Evolutionary conservation across 2,888 invertebrate species (phyloP), one percentile per base, ranked within the genome.

Genomic region (Prenolepis imparis): DNA sequence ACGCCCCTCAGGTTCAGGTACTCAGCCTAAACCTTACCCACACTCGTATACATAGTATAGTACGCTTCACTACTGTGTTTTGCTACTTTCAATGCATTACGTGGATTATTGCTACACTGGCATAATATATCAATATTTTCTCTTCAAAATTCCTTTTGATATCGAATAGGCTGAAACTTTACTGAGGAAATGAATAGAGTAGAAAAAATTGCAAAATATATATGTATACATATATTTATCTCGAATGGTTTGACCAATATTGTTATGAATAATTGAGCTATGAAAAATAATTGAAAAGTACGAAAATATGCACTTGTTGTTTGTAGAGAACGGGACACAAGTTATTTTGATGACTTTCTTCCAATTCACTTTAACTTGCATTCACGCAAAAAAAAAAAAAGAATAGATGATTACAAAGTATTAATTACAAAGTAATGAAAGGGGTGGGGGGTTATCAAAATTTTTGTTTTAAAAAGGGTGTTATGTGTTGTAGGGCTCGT

Each of bases 401-500:
- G n/a, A n/a, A 73, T 68, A 66, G 52, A 52, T 48, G n/a, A 78
- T 77, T 28, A 28, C 28, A 28, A 28, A 28, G 28, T 28, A 28
- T 28, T 6, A 78, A 67, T 68, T 78, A 59, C 0, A 68, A 59
- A 78, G 48, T 84, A n/a, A 73, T 80, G 80, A 75, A 57, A 82
- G 87, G 90, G 88, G 77, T 84, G 88, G 86, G 41, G 87, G 86
- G 63, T 85, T 52, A 64, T 82, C 82, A 73, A 86, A 84, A 83
- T 74, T 85, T 82, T 78, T 84, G 3, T 88, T 88, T 61, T 88
- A 94, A 93, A 52, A 94, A 92, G 93, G 93, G 94, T 91, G 89
- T 94, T 94, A 91, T 94, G 92, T 94, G 94, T 94, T 94, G 92
- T 94, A 94, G 94, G 94, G 94, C 90, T 94, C 95, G 86, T 96